phyloP scores from a whole-genome alignment of 1,140 invertebrate species.

The Drosophila paulistorum region DNA sequence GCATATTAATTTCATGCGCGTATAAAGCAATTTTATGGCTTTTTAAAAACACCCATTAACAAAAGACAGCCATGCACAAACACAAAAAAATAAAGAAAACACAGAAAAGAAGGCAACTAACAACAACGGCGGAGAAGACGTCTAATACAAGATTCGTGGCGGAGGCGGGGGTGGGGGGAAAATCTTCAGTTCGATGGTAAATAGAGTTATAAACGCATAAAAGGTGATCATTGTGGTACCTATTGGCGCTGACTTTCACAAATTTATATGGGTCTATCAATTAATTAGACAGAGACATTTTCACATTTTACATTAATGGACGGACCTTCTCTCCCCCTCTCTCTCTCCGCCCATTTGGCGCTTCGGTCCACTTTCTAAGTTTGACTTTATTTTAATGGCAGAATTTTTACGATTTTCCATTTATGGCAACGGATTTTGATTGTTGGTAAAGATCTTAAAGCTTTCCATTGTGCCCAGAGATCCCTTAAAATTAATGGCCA shows the following conservation, averaged over 20 bases:
- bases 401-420: slow-evolving; percentile 33
- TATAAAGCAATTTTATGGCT: slow-evolving; percentile 79
- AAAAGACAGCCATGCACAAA: slow-evolving; percentile 69
- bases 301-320: slow-evolving; percentile 45
- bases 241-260: slow-evolving; percentile 73
- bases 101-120: slow-evolving; percentile 11
- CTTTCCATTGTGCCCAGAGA: slow-evolving; percentile 30
- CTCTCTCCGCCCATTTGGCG: slow-evolving; percentile 37
- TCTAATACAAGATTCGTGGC: slow-evolving; percentile 23
- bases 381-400: slow-evolving; percentile 62
- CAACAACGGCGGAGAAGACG: slow-evolving; percentile 11
- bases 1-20: slow-evolving; percentile 77
- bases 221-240: slow-evolving; percentile 64
- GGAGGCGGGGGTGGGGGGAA: slow-evolving; percentile 25
- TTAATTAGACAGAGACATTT: slow-evolving; percentile 70
- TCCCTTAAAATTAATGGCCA: slow-evolving; percentile 96
- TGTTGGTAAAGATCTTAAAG: slow-evolving; percentile 29
- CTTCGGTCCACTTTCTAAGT: slow-evolving; percentile 62
- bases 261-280: slow-evolving; percentile 73
- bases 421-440: slow-evolving; percentile 21
- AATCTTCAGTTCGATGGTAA: slow-evolving; percentile 60
- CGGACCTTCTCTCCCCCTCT: background rate
- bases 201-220: slow-evolving; percentile 78
- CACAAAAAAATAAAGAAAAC: slow-evolving; percentile 59
- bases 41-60: slow-evolving; percentile 79